A percentile compares a stretch with the other conserved stretches of the same genome.
Evolutionary conservation across 1,140 invertebrate species (phyloP).

Genomic region (Drosophila littoralis): DNA sequence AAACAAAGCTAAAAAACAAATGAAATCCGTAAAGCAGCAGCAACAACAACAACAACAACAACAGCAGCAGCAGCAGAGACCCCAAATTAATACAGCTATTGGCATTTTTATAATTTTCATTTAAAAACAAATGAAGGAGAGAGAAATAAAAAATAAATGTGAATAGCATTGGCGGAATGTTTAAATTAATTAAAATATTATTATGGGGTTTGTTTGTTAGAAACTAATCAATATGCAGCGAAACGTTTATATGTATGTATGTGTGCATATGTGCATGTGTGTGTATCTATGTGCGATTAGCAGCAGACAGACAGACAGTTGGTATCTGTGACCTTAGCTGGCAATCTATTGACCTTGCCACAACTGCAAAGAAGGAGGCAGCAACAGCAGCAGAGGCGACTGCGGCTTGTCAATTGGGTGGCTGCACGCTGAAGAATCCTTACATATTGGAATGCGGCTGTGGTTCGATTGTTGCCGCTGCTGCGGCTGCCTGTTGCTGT

Average conservation of each 20-base stretch:
- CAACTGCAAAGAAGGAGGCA: conserved; percentile 3
- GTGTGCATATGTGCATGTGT: not conserved
- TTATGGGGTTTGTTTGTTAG: conserved; percentile 61
- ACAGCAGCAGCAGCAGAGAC: conserved; percentile 9
- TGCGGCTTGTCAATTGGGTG: conserved; percentile 51
- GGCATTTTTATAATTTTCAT: conserved; percentile 55
- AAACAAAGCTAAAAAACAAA: conserved; percentile 29
- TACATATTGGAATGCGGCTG: conserved; percentile 79
- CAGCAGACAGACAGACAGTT: not conserved
- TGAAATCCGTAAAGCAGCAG: conserved; percentile 43
- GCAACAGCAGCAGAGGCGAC: conserved; percentile 2
- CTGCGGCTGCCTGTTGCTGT: conserved; percentile 17
- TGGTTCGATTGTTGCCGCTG: conserved; percentile 50
- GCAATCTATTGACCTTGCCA: conserved; percentile 71
- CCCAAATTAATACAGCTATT: conserved; percentile 54
- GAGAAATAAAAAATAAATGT: conserved; percentile 15
- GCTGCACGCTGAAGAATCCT: conserved; percentile 62
- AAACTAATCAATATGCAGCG: conserved; percentile 35
- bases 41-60: conserved; percentile 23
- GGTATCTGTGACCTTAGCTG: conserved; percentile 46
- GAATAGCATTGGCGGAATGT: conserved; percentile 44
- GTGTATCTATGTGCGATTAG: conserved; percentile 2
- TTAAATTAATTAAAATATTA: conserved; percentile 69
- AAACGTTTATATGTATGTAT: not conserved
- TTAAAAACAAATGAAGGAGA: conserved; percentile 24